Base-by-base conservation (phyloP, 2,888 invertebrate species). In the Zygothrica quintamaculata region DNA sequence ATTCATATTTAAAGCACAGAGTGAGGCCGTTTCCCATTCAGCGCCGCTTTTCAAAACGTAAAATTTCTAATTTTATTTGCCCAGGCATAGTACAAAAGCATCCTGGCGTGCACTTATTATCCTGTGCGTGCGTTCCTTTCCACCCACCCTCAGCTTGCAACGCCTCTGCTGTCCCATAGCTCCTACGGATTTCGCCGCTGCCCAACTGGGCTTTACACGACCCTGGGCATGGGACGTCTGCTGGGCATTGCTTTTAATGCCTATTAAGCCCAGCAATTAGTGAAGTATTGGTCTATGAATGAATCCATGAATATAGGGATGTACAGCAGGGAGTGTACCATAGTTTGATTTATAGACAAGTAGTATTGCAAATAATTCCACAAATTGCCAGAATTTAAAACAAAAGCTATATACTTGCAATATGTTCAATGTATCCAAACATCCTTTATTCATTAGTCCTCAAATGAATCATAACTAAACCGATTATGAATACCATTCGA, bases 11-110 rank as follows among this genome's bases (percentile, higher is more conserved):
- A 85, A 85, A 74, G 68, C 67, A 44, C 58, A 37, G 74, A 47
- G 34, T 12, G 61, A 53, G 59, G 46, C 44, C 37, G 42, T 58
- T 73, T 61, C 12, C 59, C 64, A 66, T 76, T 71, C 78, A 67
- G 55, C 42, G 64, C 26, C 71, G 75, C 58, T 77, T 77, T 76
- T 71, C 60, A 79, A 76, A 80, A 82, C 84, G 84, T 82, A 76
- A 79, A 85, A 85, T 85, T 85, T 82, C 84, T 85, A 85, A 80
- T 80, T 80, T 80, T 82, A 80, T 85, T 85, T 81, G 77, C 77
- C 51, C 67, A 71, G 77, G 80, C 80, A 42, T 82, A 65, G 75
- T 71, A 79, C 85, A 79, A 79, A 84, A 74, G 85, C 82, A 81
- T 84, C 82, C 78, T 74, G 85, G 78, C 82, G 78, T 78, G 77